A percentile compares a stretch with the other conserved stretches of the same genome.
phyloP scores from a whole-genome alignment of 2,888 invertebrate genomes.

The Rhagium mordax region DNA sequence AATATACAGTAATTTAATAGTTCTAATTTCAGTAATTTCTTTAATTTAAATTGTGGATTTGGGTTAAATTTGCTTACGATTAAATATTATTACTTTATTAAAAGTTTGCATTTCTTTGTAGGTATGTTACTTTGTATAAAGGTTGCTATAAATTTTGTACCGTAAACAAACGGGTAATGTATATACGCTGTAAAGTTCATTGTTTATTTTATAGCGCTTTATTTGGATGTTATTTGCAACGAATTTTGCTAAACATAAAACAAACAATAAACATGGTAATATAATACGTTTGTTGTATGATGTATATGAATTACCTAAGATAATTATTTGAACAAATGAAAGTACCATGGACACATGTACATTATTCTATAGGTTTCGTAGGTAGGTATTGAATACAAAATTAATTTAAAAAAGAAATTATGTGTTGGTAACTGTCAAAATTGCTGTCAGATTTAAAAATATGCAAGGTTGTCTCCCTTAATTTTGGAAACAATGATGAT shows the following conservation, averaged over 20 bases:
- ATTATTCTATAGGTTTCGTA: no score
- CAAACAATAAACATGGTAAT: not conserved
- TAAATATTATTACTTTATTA: not conserved
- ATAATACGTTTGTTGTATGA: not conserved
- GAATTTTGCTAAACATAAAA: not conserved
- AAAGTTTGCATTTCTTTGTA: not conserved
- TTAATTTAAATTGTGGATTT: slow-evolving; percentile 3
- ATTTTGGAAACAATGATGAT: no score
- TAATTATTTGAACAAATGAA: no score
- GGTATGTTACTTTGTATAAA: not conserved
- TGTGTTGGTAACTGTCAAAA: no score
- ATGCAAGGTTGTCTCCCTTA: no score
- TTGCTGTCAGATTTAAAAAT: no score
- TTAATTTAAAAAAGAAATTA: no score
- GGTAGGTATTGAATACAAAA: no score
- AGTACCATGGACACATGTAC: no score
- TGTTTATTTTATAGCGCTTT: not conserved
- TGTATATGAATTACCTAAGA: not conserved
- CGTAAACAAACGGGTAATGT: not conserved
- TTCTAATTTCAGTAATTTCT: not conserved
- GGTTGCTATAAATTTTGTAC: not conserved
- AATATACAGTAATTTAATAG: no score
- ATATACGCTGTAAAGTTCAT: not conserved
- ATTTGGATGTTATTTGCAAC: not conserved
- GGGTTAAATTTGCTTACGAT: no score